These are phyloP conservation scores for Hipparchia semele DNA, from an alignment of 2,888 invertebrate genomes.

Conservation along the genomic window DNA sequence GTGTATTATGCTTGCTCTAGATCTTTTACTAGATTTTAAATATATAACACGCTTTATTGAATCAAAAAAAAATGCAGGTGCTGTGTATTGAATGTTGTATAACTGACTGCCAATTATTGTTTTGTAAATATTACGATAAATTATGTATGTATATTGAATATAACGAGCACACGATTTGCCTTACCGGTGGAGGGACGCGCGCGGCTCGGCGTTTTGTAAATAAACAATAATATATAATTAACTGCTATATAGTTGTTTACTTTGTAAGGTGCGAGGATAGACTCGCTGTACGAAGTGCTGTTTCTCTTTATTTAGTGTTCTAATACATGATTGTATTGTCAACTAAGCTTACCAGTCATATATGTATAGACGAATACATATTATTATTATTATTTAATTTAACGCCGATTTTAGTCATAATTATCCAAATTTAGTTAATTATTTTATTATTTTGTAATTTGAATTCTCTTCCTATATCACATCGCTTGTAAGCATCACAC, in stretches of 20 bases:
- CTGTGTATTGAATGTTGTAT: conserved; percentile 58
- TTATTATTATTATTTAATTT: conserved; percentile 77
- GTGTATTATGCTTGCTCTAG: conserved; percentile 44
- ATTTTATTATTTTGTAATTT: conserved; percentile 67
- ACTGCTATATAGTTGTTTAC: conserved; percentile 74
- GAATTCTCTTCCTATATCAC: conserved; percentile 65
- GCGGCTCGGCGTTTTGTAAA: conserved; percentile 72
- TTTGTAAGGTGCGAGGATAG: conserved; percentile 74
- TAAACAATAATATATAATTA: conserved; percentile 74
- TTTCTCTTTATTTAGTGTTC: conserved; percentile 75
- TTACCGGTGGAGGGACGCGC: conserved; percentile 66
- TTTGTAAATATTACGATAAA: conserved; percentile 74
- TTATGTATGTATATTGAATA: conserved; percentile 66
- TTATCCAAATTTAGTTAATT: conserved; percentile 83
- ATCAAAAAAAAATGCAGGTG: conserved; percentile 60
- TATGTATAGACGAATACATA: conserved; percentile 77
- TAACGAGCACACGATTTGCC: conserved; percentile 70
- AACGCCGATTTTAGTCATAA: conserved; percentile 81
- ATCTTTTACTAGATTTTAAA: conserved; percentile 58
- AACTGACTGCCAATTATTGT: conserved; percentile 68
- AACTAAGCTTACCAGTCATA: conserved; percentile 82
- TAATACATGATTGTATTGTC: conserved; percentile 77
- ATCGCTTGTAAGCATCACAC: conserved; percentile 73
- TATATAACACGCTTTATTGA: conserved; percentile 69
- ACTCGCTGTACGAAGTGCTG: conserved; percentile 66